A percentile compares a stretch with the other conserved stretches of the same genome.
These are phyloP conservation scores for Megalops cyprinoides DNA, from an alignment of 2,797 vertebrate species.

Conservation along the genomic window DNA sequence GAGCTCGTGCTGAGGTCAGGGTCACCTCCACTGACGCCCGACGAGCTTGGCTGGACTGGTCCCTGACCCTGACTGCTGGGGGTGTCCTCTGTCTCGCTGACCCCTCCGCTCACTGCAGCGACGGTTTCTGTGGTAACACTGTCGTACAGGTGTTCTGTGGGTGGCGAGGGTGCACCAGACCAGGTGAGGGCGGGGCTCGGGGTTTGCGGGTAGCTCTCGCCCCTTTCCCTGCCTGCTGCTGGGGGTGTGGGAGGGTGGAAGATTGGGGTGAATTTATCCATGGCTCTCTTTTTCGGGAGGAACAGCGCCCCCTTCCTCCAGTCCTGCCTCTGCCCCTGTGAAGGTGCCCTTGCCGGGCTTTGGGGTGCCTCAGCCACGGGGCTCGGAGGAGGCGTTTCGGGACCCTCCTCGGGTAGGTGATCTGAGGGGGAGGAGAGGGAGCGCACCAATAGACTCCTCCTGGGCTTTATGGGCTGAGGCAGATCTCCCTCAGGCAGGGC, in stretches of 20 bases:
- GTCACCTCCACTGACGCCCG: neutral
- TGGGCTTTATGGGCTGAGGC: conserved; percentile 7
- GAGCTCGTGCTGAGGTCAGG: conserved; percentile 11
- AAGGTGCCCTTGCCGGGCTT: conserved; percentile 45
- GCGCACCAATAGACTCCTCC: conserved; percentile 18
- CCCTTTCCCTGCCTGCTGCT: conserved; percentile 19
- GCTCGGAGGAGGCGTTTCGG: conserved; percentile 36
- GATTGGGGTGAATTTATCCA: conserved; percentile 55
- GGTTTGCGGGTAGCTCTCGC: neutral
- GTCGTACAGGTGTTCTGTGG: conserved; percentile 1
- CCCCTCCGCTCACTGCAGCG: neutral
- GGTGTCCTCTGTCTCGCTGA: neutral
- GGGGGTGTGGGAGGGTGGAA: conserved; percentile 22
- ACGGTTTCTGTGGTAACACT: conserved; percentile 20
- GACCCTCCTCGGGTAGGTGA: conserved; percentile 28
- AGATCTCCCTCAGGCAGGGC: neutral
- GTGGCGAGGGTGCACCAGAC: conserved; percentile 14
- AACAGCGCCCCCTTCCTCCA: conserved; percentile 44
- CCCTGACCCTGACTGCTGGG: neutral
- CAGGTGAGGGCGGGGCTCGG: conserved; percentile 4
- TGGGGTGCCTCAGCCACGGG: conserved; percentile 36
- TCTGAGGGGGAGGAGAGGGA: neutral
- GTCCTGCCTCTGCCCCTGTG: conserved; percentile 47
- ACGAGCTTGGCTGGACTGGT: neutral
- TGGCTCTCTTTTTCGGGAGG: conserved; percentile 59